A percentile compares a stretch with the other conserved stretches of the same genome.
Conservation (phyloP, 2,113 vertebrate species). For the Oryzias celebensis region DNA sequence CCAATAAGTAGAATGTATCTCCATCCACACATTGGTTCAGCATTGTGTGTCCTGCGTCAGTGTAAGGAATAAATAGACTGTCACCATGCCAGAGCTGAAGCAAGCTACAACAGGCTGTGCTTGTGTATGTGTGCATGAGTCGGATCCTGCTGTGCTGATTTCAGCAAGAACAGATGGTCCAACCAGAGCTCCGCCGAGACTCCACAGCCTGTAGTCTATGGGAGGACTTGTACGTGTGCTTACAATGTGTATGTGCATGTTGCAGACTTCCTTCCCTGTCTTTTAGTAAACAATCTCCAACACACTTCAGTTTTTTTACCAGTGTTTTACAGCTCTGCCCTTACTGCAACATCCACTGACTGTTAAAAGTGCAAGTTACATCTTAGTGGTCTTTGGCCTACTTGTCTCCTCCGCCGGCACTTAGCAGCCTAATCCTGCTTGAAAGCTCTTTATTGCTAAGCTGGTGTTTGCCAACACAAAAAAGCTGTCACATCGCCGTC, state of each 20-base stretch:
- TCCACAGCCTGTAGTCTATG: slow-evolving; percentile 36
- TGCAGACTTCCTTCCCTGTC: slow-evolving; percentile 32
- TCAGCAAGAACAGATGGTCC: slow-evolving; percentile 70
- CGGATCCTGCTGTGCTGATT: slow-evolving; percentile 64
- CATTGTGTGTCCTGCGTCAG: slow-evolving; percentile 42
- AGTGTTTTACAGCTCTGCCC: slow-evolving; percentile 19
- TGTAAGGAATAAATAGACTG: slow-evolving; percentile 54
- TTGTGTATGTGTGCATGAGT: slow-evolving; percentile 11
- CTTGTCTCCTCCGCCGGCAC: slow-evolving; percentile 59
- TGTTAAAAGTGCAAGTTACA: slow-evolving; percentile 49
- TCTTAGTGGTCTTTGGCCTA: slow-evolving; percentile 61
- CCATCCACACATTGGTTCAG: slow-evolving; percentile 7
- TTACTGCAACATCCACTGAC: slow-evolving; percentile 6
- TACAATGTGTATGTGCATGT: slow-evolving; percentile 19
- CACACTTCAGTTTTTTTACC: slow-evolving; percentile 25
- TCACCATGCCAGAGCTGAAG: slow-evolving; percentile 49
- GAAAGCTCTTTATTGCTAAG: slow-evolving; percentile 64
- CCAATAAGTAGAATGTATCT: slow-evolving; percentile 8
- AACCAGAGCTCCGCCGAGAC: slow-evolving; percentile 41
- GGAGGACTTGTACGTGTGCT: slow-evolving; percentile 39
- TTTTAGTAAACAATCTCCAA: slow-evolving; percentile 19
- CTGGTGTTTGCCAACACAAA: slow-evolving; percentile 64
- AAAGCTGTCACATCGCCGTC: slow-evolving; percentile 28
- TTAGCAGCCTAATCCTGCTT: slow-evolving; percentile 64
- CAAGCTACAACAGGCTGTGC: slow-evolving; percentile 36